Conservation (phyloP, 30 jellyfish, hydroid and myxozoan species). For the Aurelia sp. region DNA sequence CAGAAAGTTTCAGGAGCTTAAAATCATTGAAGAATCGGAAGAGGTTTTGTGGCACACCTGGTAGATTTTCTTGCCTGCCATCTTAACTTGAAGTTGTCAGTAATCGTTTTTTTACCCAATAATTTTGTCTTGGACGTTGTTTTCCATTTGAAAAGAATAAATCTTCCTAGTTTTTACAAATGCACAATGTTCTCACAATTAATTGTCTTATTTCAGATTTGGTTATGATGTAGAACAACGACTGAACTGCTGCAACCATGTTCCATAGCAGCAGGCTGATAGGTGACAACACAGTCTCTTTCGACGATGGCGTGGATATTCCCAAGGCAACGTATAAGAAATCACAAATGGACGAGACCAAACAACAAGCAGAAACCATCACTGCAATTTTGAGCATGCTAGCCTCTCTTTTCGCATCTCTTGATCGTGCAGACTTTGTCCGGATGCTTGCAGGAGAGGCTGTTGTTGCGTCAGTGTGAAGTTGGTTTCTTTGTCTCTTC, state of each 20-base stretch:
- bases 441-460: conserved; percentile 15
- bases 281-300: conserved; percentile 55
- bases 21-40: too few relatives aligned
- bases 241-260: conserved; percentile 41
- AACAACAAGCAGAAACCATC: conserved; percentile 29
- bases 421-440: conserved; percentile 19
- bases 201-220: conserved; percentile 65
- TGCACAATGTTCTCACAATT: neutral
- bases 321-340: conserved; percentile 47
- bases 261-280: conserved; percentile 65
- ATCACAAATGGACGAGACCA: conserved; percentile 53
- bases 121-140: too few relatives aligned
- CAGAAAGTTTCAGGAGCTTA: too few relatives aligned
- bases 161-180: neutral
- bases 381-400: conserved; percentile 50
- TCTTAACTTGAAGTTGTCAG: too few relatives aligned
- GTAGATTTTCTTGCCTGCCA: too few relatives aligned
- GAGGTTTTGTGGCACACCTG: too few relatives aligned
- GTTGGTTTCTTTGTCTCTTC: conserved; percentile 11
- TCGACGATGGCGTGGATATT: conserved; percentile 64
- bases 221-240: conserved; percentile 55
- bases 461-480: too few relatives aligned
- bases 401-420: conserved; percentile 46
- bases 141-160: neutral
- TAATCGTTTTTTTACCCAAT: too few relatives aligned